These are phyloP conservation scores for Lates calcarifer DNA, from an alignment of 2,113 vertebrate species.

Conservation along the genomic window DNA sequence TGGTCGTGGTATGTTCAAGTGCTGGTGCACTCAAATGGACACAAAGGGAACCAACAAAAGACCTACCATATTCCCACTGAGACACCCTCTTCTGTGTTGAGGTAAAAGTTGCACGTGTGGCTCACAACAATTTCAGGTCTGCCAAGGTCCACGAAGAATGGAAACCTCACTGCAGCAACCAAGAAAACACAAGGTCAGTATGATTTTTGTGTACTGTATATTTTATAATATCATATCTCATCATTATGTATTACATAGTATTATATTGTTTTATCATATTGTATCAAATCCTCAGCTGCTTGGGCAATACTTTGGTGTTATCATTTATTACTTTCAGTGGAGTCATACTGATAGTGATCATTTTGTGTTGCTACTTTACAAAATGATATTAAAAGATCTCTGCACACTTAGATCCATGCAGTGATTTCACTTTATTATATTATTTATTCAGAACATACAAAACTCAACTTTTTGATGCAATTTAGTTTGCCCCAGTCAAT, in stretches of 20 bases:
- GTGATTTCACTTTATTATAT: no score
- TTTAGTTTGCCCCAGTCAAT: no score
- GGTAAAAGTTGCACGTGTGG: slow-evolving; percentile 88
- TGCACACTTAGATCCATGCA: no score
- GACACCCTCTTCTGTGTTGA: slow-evolving; percentile 83
- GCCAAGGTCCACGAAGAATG: slow-evolving; percentile 83
- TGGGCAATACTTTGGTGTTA: background rate
- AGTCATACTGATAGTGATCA: no score
- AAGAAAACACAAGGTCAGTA: slow-evolving; percentile 50
- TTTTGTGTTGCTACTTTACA: no score
- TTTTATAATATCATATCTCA: background rate
- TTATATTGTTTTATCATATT: background rate
- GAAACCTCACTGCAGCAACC: slow-evolving; percentile 81
- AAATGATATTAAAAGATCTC: no score
- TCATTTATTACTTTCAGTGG: background rate
- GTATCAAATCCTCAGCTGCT: background rate
- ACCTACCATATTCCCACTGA: slow-evolving; percentile 89
- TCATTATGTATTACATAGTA: background rate
- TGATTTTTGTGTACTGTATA: background rate
- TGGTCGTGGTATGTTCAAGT: background rate
- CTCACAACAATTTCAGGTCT: slow-evolving; percentile 83
- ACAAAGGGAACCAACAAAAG: background rate
- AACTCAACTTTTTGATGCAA: no score
- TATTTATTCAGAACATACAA: no score
- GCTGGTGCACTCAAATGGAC: slow-evolving; percentile 13